phyloP scores from a whole-genome alignment of 37 sponge, comb jelly and placozoan genomes.

The Aplysina aerophoba region DNA sequence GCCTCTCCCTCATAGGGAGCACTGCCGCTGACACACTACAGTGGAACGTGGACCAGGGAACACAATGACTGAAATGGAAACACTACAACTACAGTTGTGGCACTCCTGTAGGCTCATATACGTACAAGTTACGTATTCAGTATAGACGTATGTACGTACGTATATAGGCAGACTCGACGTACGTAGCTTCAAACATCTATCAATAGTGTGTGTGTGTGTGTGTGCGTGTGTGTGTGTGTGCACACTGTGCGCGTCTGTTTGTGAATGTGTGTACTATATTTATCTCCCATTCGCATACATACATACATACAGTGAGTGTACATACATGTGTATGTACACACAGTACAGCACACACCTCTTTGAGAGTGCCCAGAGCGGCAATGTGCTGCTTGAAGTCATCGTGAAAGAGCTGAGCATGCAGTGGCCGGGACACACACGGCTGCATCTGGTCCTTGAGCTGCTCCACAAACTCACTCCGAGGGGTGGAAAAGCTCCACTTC shows the following conservation, averaged over 20 bases:
- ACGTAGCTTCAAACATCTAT: too few species aligned
- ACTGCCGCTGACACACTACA: constrained; percentile 22
- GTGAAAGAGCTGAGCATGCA: constrained; percentile 83
- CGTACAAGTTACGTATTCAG: too few species aligned
- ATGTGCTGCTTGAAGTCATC: constrained; percentile 91
- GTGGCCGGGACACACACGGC: constrained; percentile 62
- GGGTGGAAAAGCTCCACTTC: constrained; percentile 87
- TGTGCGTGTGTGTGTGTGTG: too few species aligned
- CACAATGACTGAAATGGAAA: too few species aligned
- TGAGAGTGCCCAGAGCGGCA: constrained; percentile 71
- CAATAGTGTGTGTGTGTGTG: not conserved
- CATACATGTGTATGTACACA: too few species aligned
- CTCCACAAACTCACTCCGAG: constrained; percentile 85
- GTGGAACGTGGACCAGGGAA: not conserved
- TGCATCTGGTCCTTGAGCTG: constrained; percentile 91
- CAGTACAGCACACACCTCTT: constrained; percentile 40
- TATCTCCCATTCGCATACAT: not conserved
- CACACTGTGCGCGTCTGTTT: too few species aligned
- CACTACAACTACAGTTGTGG: too few species aligned
- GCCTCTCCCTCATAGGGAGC: constrained; percentile 58
- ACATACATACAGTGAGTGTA: not conserved
- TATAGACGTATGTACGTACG: too few species aligned
- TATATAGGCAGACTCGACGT: too few species aligned
- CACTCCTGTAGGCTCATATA: too few species aligned
- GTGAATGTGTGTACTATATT: too few species aligned